Percentiles rank a stretch among this genome's conserved stretches.
Evolutionary conservation across 2,797 vertebrate genomes (phyloP).

Genomic region (Luscinia megarhynchos): DNA sequence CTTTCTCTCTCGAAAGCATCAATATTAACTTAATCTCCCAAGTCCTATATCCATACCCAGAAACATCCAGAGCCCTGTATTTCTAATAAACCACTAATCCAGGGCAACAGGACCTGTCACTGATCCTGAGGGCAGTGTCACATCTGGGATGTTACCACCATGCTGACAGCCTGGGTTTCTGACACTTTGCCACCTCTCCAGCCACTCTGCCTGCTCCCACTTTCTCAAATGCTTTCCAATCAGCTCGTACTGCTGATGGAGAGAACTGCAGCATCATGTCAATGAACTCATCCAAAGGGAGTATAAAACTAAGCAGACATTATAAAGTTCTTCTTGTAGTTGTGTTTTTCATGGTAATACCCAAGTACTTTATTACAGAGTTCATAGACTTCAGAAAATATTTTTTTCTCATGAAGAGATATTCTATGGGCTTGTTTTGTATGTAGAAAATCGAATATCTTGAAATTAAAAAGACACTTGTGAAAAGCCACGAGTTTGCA

Average conservation of each 20-base stretch:
- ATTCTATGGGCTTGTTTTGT: neutral
- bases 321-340: neutral
- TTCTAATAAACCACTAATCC: neutral
- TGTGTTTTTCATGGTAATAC: neutral
- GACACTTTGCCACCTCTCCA: neutral
- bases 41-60: neutral
- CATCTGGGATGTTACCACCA: neutral
- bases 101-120: neutral
- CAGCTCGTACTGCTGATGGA: neutral
- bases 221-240: neutral
- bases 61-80: rapidly evolving
- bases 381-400: neutral
- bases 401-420: neutral
- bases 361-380: neutral
- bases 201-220: neutral
- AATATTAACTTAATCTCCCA: neutral
- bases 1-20: neutral
- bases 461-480: neutral
- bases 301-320: neutral
- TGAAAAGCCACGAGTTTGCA: neutral
- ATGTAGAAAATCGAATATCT: neutral
- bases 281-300: neutral
- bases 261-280: neutral
- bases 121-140: neutral
- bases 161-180: neutral